These are phyloP conservation scores for Anthopleura xanthogrammica DNA, from an alignment of 92 coral and sea anemone genomes.

Conservation along the genomic window DNA sequence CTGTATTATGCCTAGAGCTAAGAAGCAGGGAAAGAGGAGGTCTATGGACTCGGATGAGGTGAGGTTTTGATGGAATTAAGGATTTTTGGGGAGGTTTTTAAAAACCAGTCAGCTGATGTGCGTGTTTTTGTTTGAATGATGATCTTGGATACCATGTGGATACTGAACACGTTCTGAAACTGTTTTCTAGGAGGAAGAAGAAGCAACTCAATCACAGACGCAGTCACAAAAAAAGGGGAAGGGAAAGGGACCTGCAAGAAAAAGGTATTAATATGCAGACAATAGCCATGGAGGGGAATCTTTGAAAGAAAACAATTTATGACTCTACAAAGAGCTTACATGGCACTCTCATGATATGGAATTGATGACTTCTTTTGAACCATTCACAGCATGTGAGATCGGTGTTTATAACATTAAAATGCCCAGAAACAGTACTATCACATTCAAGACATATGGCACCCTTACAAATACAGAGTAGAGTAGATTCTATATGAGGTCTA, in stretches of 20 bases:
- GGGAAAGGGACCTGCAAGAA: conserved; percentile 28
- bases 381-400: too few relatives aligned
- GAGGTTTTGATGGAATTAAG: neutral
- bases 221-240: conserved; percentile 29
- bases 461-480: too few relatives aligned
- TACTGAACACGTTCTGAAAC: neutral
- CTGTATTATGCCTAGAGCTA: conserved; percentile 73
- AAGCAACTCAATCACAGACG: conserved; percentile 10
- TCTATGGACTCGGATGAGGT: conserved; percentile 50
- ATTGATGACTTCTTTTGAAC: too few relatives aligned
- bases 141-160: neutral
- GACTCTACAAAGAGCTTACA: too few relatives aligned
- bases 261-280: conserved; percentile 18
- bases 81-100: neutral
- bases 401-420: too few relatives aligned
- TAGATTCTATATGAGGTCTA: too few relatives aligned
- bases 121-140: neutral
- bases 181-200: conserved; percentile 5
- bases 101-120: neutral
- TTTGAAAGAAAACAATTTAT: neutral
- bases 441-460: too few relatives aligned
- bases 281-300: neutral
- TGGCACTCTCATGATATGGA: too few relatives aligned
- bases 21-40: conserved; percentile 58
- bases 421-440: too few relatives aligned